phyloP scores from a whole-genome alignment of 2,888 invertebrate genomes.

The Epinotia nisella region DNA sequence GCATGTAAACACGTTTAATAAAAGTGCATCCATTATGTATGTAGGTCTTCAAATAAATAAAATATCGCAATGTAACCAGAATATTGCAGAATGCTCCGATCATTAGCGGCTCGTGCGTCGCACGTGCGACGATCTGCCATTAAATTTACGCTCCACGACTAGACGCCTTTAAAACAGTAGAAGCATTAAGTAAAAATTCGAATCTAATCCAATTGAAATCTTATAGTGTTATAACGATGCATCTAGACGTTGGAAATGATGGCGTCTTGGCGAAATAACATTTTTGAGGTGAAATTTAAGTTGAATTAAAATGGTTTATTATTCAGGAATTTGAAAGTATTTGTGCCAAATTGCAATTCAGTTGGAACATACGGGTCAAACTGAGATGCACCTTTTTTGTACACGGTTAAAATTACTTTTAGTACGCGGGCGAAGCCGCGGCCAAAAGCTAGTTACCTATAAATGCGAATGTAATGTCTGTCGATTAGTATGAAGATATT shows the following conservation, averaged over 20 bases:
- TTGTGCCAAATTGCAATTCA: no score
- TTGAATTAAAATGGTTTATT: no score
- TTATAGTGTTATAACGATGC: constrained; percentile 8
- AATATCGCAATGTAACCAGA: constrained; percentile 38
- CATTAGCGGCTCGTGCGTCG: constrained; percentile 71
- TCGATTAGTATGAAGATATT: no score
- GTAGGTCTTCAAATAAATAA: constrained; percentile 39
- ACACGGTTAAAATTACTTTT: no score
- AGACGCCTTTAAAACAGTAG: constrained; percentile 43
- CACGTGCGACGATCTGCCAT: constrained; percentile 74
- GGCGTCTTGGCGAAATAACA: not conserved
- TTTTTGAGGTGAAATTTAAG: not conserved
- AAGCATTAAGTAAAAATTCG: no score
- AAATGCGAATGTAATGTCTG: no score
- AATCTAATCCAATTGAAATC: constrained; percentile 7
- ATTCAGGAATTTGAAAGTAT: no score
- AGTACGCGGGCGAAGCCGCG: no score
- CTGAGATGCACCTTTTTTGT: no score
- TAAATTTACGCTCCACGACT: constrained; percentile 53
- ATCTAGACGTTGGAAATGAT: not conserved
- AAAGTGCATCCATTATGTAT: constrained; percentile 26
- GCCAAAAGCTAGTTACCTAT: no score
- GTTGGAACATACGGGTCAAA: no score
- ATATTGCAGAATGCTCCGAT: constrained; percentile 64
- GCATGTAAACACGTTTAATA: constrained; percentile 5